Evolutionary conservation across 2,113 vertebrate genomes (phyloP), one percentile per base, ranked within the genome.

Genomic region (Myotis brandtii): DNA sequence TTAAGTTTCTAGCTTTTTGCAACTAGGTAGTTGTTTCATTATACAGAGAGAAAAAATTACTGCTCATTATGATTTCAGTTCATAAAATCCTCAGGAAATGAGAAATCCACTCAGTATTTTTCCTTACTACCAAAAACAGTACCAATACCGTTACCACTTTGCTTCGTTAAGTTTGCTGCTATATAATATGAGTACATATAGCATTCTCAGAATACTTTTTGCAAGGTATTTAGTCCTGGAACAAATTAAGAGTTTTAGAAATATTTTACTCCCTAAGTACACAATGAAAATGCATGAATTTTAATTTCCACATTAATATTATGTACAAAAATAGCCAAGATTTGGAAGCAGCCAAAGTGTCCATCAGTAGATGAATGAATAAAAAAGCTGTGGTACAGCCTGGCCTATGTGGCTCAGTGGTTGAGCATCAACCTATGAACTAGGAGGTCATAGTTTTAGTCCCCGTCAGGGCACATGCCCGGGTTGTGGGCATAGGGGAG

Each of bases 81-180:
- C 70, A 85, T 85, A 73, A 95, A 95, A 91, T 64, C 40, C 30
- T 81, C 77, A 88, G 50, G 37, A 95, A 93, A 88, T 87, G 32
- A 50, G 4, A 91, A 86, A 80, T 91, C 48, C 66, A 86, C 52
- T 95, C 62, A 50, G 34, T 32, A 37, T 76, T 91, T 88, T 66
- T 46, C 80, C n/a, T 62, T 76, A 48, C 34, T 86, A 83, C 18
- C 66, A 66, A 83, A 95, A 85, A 54, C 17, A 43, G 3, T 59
- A 76, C 50, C 23, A 72, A 40, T 72, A 37, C 8, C 77, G 83
- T 50, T 89, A 77, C 4, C 27, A 86, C 59, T 93, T 64, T 91
- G 59, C 59, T 80, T 92, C 48, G 7, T 43, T 37, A 52, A 72
- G 50, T 34, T 50, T 69, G 25, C 17, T 70, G 91, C 70, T 89